Evolutionary conservation across 2,113 vertebrate genomes (phyloP), one percentile per base, ranked within the genome.

Genomic region (Salvator merianae): DNA sequence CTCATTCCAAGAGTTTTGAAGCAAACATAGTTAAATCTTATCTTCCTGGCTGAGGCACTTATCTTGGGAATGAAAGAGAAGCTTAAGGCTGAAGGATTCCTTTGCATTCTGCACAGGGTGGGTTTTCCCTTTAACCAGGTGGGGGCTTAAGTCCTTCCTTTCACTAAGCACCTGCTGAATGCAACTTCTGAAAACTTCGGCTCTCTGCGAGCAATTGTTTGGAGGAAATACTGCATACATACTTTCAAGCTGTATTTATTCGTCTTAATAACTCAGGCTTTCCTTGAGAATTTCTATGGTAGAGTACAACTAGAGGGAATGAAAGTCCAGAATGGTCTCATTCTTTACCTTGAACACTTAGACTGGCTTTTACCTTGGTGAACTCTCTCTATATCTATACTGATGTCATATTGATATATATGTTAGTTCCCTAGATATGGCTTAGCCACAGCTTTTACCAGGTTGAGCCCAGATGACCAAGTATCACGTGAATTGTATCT

Each of bases 21-120:
- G 86, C 86, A 94, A 92, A 88, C 69, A 79, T 68, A 83, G 80
- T 59, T 86, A 85, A 90, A 90, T 91, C 75, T 85, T 93, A 71
- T 92, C 81, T 90, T 82, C 83, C 79, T 3, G 0, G 40, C 79
- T 91, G 90, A 92, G 91, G 72, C 12, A 7, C 86, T 93, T 87
- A 84, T 91, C 86, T 89, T 74, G 47, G 59, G 77, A 68, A 70
- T 53, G 89, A 88, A 84, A 47, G 34, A 83, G 86, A 47, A 88
- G 72, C 1, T 79, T 32, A 0, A 0, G 34, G 81, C 79, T 6
- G 81, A 66, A 80, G 72, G 47, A 28, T 32, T 81, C 85, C 71
- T 38, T 79, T 18, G 36, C 50, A 62, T 53, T 9, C 43, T 38
- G 26, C 10, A 0, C 28, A 40, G 81, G 10, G 68, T 66, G 50